These are phyloP conservation scores for Lerema accius DNA, from an alignment of 1,140 invertebrate genomes.

Conservation along the genomic window DNA sequence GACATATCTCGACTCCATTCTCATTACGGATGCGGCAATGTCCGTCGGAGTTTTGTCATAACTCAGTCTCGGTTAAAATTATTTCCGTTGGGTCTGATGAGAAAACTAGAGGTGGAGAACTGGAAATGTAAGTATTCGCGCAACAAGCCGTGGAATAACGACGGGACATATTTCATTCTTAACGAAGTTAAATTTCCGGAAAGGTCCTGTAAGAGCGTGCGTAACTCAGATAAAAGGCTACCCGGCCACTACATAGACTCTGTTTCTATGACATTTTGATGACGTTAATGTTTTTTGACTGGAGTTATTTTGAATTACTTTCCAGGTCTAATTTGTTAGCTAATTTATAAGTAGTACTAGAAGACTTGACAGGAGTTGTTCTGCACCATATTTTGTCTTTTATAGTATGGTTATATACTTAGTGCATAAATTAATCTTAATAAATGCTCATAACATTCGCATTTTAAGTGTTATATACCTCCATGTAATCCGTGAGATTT, in stretches of 20 bases:
- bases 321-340: too few species aligned
- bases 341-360: too few species aligned
- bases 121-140: constrained; percentile 78
- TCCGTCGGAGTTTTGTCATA: constrained; percentile 81
- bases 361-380: too few species aligned
- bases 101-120: constrained; percentile 80
- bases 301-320: constrained; percentile 7
- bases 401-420: too few species aligned
- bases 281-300: constrained; percentile 32
- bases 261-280: constrained; percentile 50
- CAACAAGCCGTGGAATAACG: constrained; percentile 79
- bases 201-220: constrained; percentile 71
- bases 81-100: constrained; percentile 81
- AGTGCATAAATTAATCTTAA: too few species aligned
- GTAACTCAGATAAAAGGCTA: constrained; percentile 77
- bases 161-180: constrained; percentile 79
- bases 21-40: constrained; percentile 80
- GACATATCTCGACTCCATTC: constrained; percentile 78
- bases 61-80: constrained; percentile 81
- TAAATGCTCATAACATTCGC: too few species aligned
- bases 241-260: constrained; percentile 57
- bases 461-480: too few species aligned
- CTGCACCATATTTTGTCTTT: too few species aligned
- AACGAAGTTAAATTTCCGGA: constrained; percentile 80
- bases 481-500: too few species aligned